phyloP scores from a whole-genome alignment of 2,888 invertebrate species.

The Seladonia tumulorum region DNA sequence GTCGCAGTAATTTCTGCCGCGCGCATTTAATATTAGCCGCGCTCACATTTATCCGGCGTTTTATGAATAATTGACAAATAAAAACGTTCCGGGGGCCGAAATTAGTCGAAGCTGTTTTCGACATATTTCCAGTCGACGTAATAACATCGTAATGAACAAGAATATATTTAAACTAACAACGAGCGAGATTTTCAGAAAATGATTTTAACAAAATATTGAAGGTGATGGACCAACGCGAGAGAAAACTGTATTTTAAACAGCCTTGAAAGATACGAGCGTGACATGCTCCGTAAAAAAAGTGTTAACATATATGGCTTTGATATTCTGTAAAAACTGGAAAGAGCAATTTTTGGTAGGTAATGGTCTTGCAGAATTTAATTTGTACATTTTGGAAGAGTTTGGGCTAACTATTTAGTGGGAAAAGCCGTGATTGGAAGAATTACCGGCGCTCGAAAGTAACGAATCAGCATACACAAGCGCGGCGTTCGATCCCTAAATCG shows the following conservation, averaged over 20 bases:
- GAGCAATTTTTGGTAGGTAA: neutral
- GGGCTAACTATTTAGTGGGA: neutral
- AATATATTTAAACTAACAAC: neutral
- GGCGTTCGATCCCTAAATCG: slow-evolving; percentile 30
- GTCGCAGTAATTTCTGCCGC: neutral
- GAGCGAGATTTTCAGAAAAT: neutral
- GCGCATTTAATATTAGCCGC: slow-evolving; percentile 7
- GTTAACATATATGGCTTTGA: neutral
- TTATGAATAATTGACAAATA: slow-evolving; percentile 22
- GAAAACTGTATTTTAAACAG: neutral
- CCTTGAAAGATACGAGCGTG: neutral
- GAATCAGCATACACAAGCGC: neutral
- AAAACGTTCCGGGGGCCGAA: slow-evolving; percentile 4
- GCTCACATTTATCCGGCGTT: slow-evolving; percentile 3
- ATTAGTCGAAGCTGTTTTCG: slow-evolving; percentile 12
- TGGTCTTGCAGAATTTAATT: neutral
- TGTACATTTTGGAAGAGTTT: neutral
- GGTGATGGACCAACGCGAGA: neutral
- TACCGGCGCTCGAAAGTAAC: neutral
- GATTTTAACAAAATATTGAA: neutral
- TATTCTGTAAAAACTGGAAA: neutral
- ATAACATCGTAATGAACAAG: neutral
- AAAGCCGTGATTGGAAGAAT: neutral
- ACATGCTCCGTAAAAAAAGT: neutral
- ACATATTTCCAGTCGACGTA: neutral